phyloP scores from a whole-genome alignment of 1,140 invertebrate species.

The Drosophila trapezifrons region DNA sequence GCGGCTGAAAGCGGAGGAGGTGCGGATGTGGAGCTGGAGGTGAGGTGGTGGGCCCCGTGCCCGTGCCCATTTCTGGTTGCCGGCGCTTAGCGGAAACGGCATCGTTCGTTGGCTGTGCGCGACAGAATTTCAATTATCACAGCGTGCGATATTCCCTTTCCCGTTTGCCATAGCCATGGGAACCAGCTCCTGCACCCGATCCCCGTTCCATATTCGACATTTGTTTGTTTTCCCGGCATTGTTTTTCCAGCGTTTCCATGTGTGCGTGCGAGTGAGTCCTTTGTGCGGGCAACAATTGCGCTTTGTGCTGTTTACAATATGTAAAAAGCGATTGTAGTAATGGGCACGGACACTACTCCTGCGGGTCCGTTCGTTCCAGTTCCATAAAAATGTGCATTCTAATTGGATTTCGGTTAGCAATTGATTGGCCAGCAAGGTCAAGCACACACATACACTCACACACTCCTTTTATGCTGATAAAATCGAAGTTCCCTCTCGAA shows the following conservation, averaged over 20 bases:
- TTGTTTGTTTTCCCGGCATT: conserved; percentile 46
- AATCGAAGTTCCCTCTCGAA: conserved; percentile 24
- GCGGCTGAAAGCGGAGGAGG: conserved; percentile 3
- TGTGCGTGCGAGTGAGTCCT: conserved; percentile 43
- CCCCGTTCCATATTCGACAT: conserved; percentile 12
- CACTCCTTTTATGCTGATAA: conserved; percentile 20
- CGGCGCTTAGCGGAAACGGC: conserved; percentile 67
- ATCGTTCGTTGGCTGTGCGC: conserved; percentile 43
- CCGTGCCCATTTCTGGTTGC: conserved; percentile 65
- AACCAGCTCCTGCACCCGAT: not conserved
- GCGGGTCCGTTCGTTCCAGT: conserved; percentile 49
- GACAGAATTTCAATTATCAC: conserved; percentile 72
- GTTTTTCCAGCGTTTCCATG: conserved; percentile 37
- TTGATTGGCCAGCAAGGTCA: conserved; percentile 34
- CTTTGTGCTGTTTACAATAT: conserved; percentile 74
- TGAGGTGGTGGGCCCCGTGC: not conserved
- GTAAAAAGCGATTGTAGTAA: conserved; percentile 57
- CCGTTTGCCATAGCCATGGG: not conserved
- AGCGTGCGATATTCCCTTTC: conserved; percentile 10
- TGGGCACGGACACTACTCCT: conserved; percentile 30
- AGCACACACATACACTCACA: not conserved
- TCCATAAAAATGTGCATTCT: conserved; percentile 44
- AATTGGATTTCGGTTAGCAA: conserved; percentile 44
- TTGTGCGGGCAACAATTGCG: conserved; percentile 58
- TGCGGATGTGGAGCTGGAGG: conserved; percentile 6